phyloP scores from a whole-genome alignment of 2,797 vertebrate genomes.

The Myiothlypis chrysogaster region DNA sequence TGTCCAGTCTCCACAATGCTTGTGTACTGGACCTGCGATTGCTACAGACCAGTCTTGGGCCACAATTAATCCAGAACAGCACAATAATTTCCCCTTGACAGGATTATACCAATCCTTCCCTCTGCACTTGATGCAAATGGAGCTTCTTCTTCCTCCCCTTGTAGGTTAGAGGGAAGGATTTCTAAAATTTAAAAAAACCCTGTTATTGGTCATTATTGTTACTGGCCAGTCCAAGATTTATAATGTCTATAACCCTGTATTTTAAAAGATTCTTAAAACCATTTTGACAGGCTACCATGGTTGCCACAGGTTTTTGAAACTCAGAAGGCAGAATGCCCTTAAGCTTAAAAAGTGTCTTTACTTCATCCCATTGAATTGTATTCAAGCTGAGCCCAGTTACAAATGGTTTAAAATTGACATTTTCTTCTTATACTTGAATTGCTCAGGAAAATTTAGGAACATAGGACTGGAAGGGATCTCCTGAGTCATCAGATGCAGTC shows the following conservation, averaged over 20 bases:
- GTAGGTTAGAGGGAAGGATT: background rate
- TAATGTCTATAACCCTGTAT: background rate
- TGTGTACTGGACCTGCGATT: background rate
- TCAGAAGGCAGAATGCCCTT: constrained; percentile 8
- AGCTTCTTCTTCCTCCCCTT: background rate
- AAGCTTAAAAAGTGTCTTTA: constrained; percentile 2
- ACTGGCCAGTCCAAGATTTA: background rate
- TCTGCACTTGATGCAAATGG: background rate
- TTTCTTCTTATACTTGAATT: constrained; percentile 10
- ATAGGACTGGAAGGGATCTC: background rate
- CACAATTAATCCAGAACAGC: background rate
- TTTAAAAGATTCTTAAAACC: background rate
- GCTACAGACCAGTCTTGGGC: background rate
- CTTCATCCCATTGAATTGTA: background rate
- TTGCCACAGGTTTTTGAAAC: constrained; percentile 41
- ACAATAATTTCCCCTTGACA: background rate
- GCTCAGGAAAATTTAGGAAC: background rate
- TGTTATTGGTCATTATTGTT: background rate
- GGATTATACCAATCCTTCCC: background rate
- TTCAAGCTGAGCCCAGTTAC: background rate
- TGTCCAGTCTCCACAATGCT: background rate
- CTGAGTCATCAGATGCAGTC: background rate
- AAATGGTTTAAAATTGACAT: constrained; percentile 20
- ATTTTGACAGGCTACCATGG: background rate
- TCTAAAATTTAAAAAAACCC: background rate